Base-by-base conservation (phyloP, 2,888 invertebrate genomes). In the Seladonia tumulorum region DNA sequence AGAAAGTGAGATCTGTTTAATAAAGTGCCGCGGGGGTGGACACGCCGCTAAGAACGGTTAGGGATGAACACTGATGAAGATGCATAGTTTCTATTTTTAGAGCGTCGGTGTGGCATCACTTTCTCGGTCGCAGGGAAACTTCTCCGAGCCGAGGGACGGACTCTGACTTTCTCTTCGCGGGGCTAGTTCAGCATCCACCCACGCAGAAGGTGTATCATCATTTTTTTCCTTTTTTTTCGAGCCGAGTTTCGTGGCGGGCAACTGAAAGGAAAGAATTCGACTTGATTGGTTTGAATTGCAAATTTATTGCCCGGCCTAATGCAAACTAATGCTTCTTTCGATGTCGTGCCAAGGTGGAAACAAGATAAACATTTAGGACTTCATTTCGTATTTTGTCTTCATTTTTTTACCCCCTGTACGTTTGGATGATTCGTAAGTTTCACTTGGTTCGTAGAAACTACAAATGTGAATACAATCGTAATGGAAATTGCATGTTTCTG, bases 31-130 rank as follows among this genome's bases (percentile, higher is more conserved):
- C 75, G 66, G 42, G 83, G 81, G 63, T 77, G 80, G 72, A 75
- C 71, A 12, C 57, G 16, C 29, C 25, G 47, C 39, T 39, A 39
- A 47, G 76, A 66, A 84, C 71, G 76, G 57, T 79, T 63, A 63
- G 71, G 85, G 73, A 63, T 70, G 78, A 79, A 81, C 78, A 68
- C 18, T 79, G 71, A 81, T 76, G 81, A 73, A 85, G 85, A 86
- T 29, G 73, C 75, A 80, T 80, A 53, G 70, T 47, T 22, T 47
- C 75, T 78, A 78, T 86, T 84, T 84, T 86, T 84, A 72, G 85
- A 81, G 25, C 47, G 80, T 80, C 66, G 74, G 78, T 42, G 78
- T 42, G 81, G 68, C 78, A 70, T 73, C 86, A 78, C 42, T 76
- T 73, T 53, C 80, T 68, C 74, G 22, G 66, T 60, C 45, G 57